Evolutionary conservation across 2,888 invertebrate genomes (phyloP), one percentile per base, ranked within the genome.

Genomic region (Brenthis ino): DNA sequence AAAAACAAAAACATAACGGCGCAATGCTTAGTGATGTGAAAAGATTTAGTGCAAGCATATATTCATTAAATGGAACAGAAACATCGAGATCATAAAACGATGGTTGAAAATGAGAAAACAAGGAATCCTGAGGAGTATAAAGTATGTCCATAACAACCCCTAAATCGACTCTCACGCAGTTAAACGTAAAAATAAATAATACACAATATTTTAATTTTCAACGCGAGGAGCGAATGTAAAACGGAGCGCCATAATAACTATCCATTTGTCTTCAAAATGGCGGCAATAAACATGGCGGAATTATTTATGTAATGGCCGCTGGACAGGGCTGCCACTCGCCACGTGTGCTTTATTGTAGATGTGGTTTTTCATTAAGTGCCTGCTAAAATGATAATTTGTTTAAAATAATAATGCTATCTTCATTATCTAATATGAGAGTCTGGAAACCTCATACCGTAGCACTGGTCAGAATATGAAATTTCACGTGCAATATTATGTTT

Each of bases 231-330:
- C 85, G 88, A 89, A 91, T 91, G 90, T 91, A 89, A 92, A 93
- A 90, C 88, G 87, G 85, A 91, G 87, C 86, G 85, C 85, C 84
- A 91, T 92, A 91, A 93, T 92, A 92, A 92, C 91, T 92, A 91
- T 86, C 93, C 91, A 92, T 93, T 92, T 93, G 92, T 93, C 93
- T 93, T 91, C 89, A 89, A 90, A 93, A 93, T 93, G 91, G 93
- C 80, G 87, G 93, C 88, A 92, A 91, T 93, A 92, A 93, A 92
- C 91, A 92, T 91, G 86, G 91, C 85, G 83, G 82, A 87, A 89
- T 91, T 91, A 93, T 93, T 93, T 93, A 93, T 93, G 91, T 91
- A 92, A 93, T 91, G 91, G 92, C 88, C 86, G 84, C 83, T 78
- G 77, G 79, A 76, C 81, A 92, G 92, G 92, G 92, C 80, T 92